A percentile compares a stretch with the other conserved stretches of the same genome.
These are phyloP conservation scores for Ophion slaviceki DNA, from an alignment of 2,888 invertebrate species.

Conservation along the genomic window DNA sequence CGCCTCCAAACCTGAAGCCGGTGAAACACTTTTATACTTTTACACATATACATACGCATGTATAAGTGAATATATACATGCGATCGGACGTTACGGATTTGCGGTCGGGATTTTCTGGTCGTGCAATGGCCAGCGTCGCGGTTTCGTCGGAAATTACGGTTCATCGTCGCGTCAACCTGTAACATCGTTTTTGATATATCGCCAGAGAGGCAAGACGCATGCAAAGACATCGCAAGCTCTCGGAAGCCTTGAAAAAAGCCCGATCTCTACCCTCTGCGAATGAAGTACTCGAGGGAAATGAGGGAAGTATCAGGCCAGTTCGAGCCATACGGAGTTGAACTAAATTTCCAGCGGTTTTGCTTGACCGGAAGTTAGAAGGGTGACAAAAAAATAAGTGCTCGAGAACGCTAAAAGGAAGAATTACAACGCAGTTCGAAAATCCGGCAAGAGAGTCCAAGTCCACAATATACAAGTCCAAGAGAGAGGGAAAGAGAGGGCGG, in stretches of 20 bases:
- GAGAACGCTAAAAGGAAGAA: slow-evolving; percentile 6
- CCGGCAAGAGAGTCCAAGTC: slow-evolving; percentile 25
- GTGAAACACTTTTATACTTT: slow-evolving; percentile 30
- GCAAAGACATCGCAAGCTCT: neutral
- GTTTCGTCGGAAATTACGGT: slow-evolving; percentile 36
- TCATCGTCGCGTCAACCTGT: slow-evolving; percentile 11
- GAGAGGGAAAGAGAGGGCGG: slow-evolving; percentile 46
- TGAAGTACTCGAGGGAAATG: neutral
- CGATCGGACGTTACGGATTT: slow-evolving; percentile 37
- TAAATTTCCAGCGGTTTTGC: neutral
- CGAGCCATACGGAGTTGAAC: neutral
- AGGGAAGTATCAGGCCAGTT: neutral
- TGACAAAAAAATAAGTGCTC: neutral
- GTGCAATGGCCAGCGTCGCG: slow-evolving; percentile 48
- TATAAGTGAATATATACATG: neutral
- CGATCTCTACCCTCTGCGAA: no score
- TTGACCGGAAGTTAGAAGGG: slow-evolving; percentile 33
- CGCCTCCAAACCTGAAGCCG: slow-evolving; percentile 40
- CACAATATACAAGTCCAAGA: slow-evolving; percentile 47
- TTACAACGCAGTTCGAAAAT: slow-evolving; percentile 47
- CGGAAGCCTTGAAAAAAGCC: neutral
- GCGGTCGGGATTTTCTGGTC: slow-evolving; percentile 51
- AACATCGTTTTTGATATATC: neutral
- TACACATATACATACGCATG: slow-evolving; percentile 9
- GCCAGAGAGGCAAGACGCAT: neutral